Evolutionary conservation across 37 sponge, comb jelly and placozoan species (phyloP), one percentile per base, ranked within the genome.

Genomic region (Tethya wilhelma): DNA sequence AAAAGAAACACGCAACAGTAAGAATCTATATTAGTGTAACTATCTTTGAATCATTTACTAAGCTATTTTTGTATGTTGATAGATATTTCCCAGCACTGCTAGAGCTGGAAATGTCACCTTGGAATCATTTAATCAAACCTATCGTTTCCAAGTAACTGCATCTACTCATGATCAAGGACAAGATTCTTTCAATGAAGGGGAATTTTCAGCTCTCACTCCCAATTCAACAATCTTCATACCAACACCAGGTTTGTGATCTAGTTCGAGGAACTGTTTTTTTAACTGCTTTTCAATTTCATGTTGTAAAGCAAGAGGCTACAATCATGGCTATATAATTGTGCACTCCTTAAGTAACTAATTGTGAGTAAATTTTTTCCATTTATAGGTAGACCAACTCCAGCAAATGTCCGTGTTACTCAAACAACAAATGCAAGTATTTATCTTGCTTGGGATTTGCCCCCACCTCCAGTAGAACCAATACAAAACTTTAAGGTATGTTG

Each of bases 141-240:
- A 82, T 39, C 64, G 45, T 2, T 37, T 82, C 40, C 63, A 73
- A 73, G 38, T 82, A 44, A 73, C 63, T 43, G 82, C 73, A 0
- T 62, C 82, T 5, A 38, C 58, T 22, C 30, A 12, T 5, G 19
- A 62, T 31, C 26, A n/a, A 25, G 38, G 25, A 26, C 20, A 5
- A 43, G 74, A 34, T 14, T 39, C 7, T 7, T 9, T 17, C 6
- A 82, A 60, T 40, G 74, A 82, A 62, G 73, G 73, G 4, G 23
- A 46, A 25, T 12, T 59, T 2, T 82, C 82, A 31, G 37, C 7
- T 4, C 7, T 82, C 19, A 68, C 60, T 29, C 57, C 43, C 46
- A 42, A 40, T 14, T 41, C 73, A 9, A 73, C 64, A 8, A 7
- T 82, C 19, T 72, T 64, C 45, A 56, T 82, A 0, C 82, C 82